Evolutionary conservation across 2,888 invertebrate species (phyloP).

Genomic region (Schrankia costaestrigalis): DNA sequence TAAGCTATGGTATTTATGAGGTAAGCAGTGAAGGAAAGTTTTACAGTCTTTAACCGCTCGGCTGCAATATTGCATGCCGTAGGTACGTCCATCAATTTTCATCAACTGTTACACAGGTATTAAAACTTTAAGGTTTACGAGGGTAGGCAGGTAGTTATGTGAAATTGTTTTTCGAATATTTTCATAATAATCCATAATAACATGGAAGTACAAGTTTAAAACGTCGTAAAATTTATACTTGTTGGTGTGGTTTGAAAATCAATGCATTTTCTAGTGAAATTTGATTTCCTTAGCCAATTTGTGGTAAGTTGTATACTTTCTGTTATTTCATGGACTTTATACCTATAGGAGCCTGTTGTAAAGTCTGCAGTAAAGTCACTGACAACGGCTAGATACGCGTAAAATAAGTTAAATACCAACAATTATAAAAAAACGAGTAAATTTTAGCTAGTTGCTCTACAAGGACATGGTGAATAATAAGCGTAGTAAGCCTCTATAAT

Average conservation of each 20-base stretch:
- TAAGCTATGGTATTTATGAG: constrained; percentile 17
- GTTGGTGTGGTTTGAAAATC: background rate
- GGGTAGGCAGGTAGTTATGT: background rate
- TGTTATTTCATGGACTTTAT: too few relatives aligned
- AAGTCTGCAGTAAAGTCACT: too few relatives aligned
- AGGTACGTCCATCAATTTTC: constrained; percentile 23
- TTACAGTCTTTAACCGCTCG: background rate
- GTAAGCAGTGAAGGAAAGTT: constrained; percentile 16
- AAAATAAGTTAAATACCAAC: too few relatives aligned
- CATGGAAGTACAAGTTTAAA: background rate
- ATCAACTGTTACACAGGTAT: constrained; percentile 15
- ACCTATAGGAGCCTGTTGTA: too few relatives aligned
- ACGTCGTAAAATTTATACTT: constrained; percentile 1
- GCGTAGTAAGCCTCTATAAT: too few relatives aligned
- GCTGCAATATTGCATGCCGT: constrained; percentile 22
- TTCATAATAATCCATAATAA: constrained; percentile 2
- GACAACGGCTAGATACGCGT: too few relatives aligned
- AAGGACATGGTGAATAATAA: too few relatives aligned
- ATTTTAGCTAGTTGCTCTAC: too few relatives aligned
- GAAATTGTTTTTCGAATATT: constrained; percentile 18
- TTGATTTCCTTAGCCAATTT: too few relatives aligned
- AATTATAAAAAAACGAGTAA: too few relatives aligned
- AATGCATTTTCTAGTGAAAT: too few relatives aligned
- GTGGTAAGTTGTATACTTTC: too few relatives aligned
- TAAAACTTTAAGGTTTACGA: constrained; percentile 18